phyloP scores from a whole-genome alignment of 2,888 invertebrate genomes.

The Neoascia interrupta region DNA sequence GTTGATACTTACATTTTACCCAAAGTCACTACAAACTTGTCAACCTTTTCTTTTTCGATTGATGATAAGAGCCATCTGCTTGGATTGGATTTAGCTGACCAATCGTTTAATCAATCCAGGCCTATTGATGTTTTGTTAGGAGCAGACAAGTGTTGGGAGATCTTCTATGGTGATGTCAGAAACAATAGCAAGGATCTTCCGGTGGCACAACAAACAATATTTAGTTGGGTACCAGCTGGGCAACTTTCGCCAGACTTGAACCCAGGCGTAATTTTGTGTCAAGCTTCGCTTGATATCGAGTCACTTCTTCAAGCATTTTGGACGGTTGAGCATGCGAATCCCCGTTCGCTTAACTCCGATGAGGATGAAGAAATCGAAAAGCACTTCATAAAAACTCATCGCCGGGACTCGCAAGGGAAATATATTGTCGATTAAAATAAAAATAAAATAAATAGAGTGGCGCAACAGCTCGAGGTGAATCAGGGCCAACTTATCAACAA shows the following conservation, averaged over 20 bases:
- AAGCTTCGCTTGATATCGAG: neutral
- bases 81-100: constrained; percentile 11
- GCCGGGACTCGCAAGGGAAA: neutral
- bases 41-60: neutral
- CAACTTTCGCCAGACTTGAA: neutral
- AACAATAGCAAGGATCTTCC: neutral
- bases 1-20: constrained; percentile 7
- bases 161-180: neutral
- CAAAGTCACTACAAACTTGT: neutral
- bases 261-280: neutral
- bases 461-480: too few species aligned
- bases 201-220: constrained; percentile 1
- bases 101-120: neutral
- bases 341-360: neutral
- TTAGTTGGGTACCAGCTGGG: neutral
- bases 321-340: neutral
- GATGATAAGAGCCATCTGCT: neutral
- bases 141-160: neutral
- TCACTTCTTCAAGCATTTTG: constrained; percentile 1
- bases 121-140: too few species aligned
- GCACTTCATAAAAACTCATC: neutral
- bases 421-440: constrained; percentile 5
- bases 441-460: too few species aligned
- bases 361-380: constrained; percentile 6
- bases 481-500: too few species aligned